Conservation (phyloP, 2,797 vertebrate species). For the Poeciliopsis infans region DNA sequence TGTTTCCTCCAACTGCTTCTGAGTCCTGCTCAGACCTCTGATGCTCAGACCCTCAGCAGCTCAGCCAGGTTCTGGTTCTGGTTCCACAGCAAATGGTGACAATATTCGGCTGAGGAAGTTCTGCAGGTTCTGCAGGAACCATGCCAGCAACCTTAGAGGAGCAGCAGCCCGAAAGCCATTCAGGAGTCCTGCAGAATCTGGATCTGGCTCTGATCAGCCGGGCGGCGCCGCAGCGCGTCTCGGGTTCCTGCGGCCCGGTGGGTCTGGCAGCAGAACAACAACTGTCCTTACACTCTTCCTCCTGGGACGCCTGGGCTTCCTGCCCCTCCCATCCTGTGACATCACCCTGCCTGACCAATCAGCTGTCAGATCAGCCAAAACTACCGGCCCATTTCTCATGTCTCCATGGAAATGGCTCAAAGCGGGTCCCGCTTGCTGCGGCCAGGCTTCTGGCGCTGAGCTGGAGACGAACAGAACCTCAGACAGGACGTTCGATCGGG, state of each 20-base stretch:
- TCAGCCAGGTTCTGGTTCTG: too few species aligned
- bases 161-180: too few species aligned
- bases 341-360: slow-evolving; percentile 48
- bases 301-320: slow-evolving; percentile 47
- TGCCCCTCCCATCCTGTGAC: slow-evolving; percentile 44
- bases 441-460: not conserved
- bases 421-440: not conserved
- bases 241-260: slow-evolving; percentile 10
- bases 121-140: too few species aligned
- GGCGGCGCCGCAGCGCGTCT: not conserved
- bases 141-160: too few species aligned
- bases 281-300: slow-evolving; percentile 31
- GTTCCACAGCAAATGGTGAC: too few species aligned
- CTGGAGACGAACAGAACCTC: too few species aligned
- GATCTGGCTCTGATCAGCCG: too few species aligned
- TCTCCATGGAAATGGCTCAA: not conserved
- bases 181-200: too few species aligned
- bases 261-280: slow-evolving; percentile 59
- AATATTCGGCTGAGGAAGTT: too few species aligned
- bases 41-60: too few species aligned
- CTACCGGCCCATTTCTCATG: not conserved
- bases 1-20: not conserved
- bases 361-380: slow-evolving; percentile 34
- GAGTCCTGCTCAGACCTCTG: not conserved
- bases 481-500: too few species aligned